A percentile compares a stretch with the other conserved stretches of the same genome.
Conservation (phyloP, 2,888 invertebrate species). For the Caenorhabditis sinica region DNA sequence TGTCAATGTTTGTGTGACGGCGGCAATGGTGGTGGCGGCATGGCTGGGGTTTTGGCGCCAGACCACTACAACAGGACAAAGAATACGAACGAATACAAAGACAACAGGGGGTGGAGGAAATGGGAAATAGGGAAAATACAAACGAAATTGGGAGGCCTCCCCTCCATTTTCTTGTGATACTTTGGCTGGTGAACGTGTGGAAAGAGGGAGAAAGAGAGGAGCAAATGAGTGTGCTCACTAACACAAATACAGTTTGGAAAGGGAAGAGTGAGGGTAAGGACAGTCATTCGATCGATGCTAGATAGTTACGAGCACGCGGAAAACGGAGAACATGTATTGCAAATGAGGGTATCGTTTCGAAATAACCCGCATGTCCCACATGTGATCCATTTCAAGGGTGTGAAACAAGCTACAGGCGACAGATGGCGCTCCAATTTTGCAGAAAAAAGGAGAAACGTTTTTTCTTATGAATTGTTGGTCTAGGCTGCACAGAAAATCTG, state of each 20-base stretch:
- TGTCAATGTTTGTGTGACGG: constrained; percentile 45
- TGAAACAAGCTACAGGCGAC: not conserved
- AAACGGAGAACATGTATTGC: constrained; percentile 17
- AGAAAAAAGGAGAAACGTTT: not conserved
- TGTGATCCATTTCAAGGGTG: constrained; percentile 4
- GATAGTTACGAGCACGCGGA: constrained; percentile 9
- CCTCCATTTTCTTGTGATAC: constrained; percentile 18
- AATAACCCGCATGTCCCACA: not conserved
- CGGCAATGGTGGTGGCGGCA: not conserved
- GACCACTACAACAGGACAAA: not conserved
- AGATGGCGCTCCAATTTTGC: not conserved
- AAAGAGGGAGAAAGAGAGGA: constrained; percentile 20
- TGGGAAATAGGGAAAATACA: not conserved
- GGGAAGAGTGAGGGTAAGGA: not conserved
- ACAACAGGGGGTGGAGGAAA: not conserved
- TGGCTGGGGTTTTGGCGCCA: constrained; percentile 23
- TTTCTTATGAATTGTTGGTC: too few species aligned
- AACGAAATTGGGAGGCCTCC: not conserved
- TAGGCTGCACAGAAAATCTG: not conserved
- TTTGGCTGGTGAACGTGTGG: constrained; percentile 1
- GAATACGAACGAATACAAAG: not conserved
- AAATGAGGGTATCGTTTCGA: constrained; percentile 27
- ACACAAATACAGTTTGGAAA: constrained; percentile 37
- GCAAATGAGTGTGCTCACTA: constrained; percentile 47
- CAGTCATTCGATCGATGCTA: constrained; percentile 30